Evolutionary conservation across 2,113 vertebrate species (phyloP).

Genomic region (Balaenoptera acutorostrata): DNA sequence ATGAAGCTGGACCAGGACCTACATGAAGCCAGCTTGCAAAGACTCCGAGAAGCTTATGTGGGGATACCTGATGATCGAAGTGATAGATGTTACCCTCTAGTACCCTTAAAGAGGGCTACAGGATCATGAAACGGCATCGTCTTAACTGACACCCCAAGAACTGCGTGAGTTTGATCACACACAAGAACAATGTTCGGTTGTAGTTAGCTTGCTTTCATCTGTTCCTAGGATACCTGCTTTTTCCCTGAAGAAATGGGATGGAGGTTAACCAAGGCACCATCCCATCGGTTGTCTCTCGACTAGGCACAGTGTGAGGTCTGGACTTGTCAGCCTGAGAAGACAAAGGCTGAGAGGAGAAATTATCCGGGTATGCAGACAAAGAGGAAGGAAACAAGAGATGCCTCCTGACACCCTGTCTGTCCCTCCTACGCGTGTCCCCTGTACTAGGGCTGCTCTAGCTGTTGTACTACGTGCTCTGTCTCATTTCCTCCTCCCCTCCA

Average conservation of each 20-base stretch:
- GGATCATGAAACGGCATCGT: not conserved
- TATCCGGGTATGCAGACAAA: not conserved
- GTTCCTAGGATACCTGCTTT: not conserved
- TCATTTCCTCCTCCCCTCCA: not conserved
- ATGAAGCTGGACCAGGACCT: not conserved
- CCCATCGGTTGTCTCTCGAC: not conserved
- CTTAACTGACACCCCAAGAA: not conserved
- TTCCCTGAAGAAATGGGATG: not conserved
- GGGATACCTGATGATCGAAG: not conserved
- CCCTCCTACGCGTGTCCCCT: not conserved
- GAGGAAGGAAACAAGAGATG: not conserved
- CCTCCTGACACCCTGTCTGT: not conserved
- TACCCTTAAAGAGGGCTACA: not conserved
- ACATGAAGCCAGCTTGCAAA: not conserved
- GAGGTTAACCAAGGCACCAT: not conserved
- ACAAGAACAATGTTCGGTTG: not conserved
- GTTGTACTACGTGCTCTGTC: too few species aligned
- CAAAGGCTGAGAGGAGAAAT: not conserved
- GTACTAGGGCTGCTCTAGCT: not conserved
- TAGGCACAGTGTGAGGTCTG: not conserved
- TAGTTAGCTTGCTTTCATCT: not conserved
- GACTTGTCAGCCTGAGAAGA: not conserved
- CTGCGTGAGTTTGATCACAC: not conserved
- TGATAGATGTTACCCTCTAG: not conserved
- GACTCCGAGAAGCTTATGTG: not conserved